Evolutionary conservation across 2,888 invertebrate species (phyloP), one percentile per base, ranked within the genome.

Genomic region (Labia minor): DNA sequence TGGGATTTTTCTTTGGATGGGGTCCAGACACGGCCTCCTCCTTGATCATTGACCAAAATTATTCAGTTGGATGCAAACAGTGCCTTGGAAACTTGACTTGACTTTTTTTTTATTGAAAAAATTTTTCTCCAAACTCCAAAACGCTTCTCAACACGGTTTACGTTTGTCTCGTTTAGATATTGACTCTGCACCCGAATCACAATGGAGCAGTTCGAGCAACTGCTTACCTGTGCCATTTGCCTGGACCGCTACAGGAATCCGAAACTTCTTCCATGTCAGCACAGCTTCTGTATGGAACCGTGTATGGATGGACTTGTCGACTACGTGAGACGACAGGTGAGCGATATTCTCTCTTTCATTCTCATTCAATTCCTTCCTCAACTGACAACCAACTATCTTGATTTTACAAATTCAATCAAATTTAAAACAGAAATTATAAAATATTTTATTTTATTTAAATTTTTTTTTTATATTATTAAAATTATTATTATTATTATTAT

Each of bases 281-380:
- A 99, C 86, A 97, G 97, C 74, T 98, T 95, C 81, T 99, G 99
- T 77, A 92, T 95, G 90, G 94, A 95, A 76, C 97, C 98, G 66
- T 99, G 99, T 79, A 90, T 99, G 86, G 96, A 97, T 80, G 94
- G 96, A 71, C 84, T 97, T 65, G 92, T 95, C 76, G 95, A 95
- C 81, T 94, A 95, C 78, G 95, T 95, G 72, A 85, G 93, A 72
- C 83, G 95, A 80, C 95, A 95, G 85, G 91, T 90, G 79, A 78
- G 72, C 19, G 8, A 3, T 6, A 26, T 6, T 26, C 26, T 8
- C 26, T 61, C 37, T 14, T 11, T n/a, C 11, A 19, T 1, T 1
- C 19, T n/a, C 6, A 19, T n/a, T 16, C 18, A 4, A 16, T 1
- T 18, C 61, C 61, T n/a, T 18, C 6, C 18, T 61, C 1, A 21